These are phyloP conservation scores for Crambe crambe DNA, from an alignment of 37 sponge, comb jelly and placozoan species.

Conservation along the genomic window DNA sequence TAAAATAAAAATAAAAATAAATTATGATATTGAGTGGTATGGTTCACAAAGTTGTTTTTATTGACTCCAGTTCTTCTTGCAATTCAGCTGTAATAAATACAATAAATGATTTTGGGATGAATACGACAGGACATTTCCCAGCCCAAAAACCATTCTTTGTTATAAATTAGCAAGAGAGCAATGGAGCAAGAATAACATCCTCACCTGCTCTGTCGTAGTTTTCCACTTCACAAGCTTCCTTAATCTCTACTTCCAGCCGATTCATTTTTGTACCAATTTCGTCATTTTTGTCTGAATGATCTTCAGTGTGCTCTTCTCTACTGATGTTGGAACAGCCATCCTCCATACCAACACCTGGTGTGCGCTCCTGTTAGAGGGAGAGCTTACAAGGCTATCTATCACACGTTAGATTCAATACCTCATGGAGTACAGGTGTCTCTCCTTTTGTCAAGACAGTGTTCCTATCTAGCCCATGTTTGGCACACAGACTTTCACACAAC, in stretches of 20 bases:
- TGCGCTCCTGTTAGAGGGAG: constrained; percentile 30
- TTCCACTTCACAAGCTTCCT: constrained; percentile 36
- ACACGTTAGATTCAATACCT: not conserved
- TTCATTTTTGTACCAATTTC: constrained; percentile 13
- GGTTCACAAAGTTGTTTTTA: not conserved
- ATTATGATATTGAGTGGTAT: not conserved
- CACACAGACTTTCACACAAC: constrained; percentile 28
- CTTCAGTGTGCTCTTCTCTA: too few relatives aligned
- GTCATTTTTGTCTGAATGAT: not conserved
- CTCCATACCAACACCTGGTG: constrained; percentile 44
- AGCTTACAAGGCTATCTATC: not conserved
- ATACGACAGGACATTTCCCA: too few relatives aligned
- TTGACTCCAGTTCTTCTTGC: constrained; percentile 28
- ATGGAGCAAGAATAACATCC: not conserved
- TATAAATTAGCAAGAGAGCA: too few relatives aligned
- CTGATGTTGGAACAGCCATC: not conserved
- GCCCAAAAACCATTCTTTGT: too few relatives aligned
- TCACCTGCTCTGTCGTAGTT: constrained; percentile 58
- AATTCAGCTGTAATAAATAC: constrained; percentile 25
- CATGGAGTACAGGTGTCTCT: too few relatives aligned
- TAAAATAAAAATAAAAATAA: not conserved
- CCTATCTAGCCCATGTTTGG: constrained; percentile 23
- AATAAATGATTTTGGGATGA: not conserved
- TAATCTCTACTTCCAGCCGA: constrained; percentile 33
- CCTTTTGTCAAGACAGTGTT: too few relatives aligned